phyloP scores from a whole-genome alignment of 2,797 vertebrate genomes.

The Zalophus californianus region DNA sequence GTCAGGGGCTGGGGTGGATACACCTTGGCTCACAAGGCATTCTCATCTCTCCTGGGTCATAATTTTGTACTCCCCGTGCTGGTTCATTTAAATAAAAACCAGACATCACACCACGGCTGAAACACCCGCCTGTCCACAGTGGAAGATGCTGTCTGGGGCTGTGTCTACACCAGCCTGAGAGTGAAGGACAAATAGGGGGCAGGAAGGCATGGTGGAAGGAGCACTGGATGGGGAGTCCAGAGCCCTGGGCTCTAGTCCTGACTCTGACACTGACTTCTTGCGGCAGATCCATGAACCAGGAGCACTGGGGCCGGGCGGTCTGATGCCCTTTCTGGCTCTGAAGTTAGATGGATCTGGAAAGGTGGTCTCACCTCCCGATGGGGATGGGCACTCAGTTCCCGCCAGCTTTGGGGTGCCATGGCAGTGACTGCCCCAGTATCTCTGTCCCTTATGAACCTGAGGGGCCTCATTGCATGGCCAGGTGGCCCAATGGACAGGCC shows the following conservation, averaged over 20 bases:
- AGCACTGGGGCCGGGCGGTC: not conserved
- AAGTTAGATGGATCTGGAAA: not conserved
- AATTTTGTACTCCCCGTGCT: not conserved
- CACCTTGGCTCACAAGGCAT: not conserved
- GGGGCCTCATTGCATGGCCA: too few relatives aligned
- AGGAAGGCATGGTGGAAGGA: not conserved
- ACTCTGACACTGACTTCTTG: fast-evolving
- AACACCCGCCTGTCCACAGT: not conserved
- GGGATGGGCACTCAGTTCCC: not conserved
- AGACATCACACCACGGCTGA: constrained; percentile 56
- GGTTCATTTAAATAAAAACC: constrained; percentile 79
- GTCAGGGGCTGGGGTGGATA: not conserved
- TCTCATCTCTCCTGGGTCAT: not conserved
- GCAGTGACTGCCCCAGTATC: not conserved
- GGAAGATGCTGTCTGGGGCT: not conserved
- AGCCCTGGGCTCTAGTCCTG: not conserved
- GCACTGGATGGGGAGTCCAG: not conserved
- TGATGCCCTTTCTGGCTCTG: not conserved
- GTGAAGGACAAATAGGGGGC: not conserved
- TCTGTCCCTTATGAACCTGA: not conserved
- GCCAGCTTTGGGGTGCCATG: too few relatives aligned
- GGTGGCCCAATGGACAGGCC: not conserved
- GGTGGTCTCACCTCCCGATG: not conserved
- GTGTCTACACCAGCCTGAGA: not conserved
- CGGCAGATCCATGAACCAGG: not conserved